Evolutionary conservation across 2,888 invertebrate species (phyloP).

Genomic region (Pheosia tremula): DNA sequence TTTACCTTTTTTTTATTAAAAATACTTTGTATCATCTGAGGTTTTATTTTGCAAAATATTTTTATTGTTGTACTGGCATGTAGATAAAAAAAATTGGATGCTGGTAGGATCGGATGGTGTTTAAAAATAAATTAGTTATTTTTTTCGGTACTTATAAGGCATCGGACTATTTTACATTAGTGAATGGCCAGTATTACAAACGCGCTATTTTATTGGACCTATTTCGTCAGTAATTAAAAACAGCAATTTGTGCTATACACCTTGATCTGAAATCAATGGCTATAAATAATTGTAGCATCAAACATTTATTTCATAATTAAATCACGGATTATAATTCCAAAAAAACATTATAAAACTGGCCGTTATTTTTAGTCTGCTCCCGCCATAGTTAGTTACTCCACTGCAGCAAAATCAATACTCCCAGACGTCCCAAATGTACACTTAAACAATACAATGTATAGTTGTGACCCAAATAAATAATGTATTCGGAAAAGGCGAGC

Average conservation of each 20-base stretch:
- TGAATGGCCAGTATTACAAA: too few species aligned
- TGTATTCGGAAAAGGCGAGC: neutral
- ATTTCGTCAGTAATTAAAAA: too few species aligned
- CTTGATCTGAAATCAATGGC: too few species aligned
- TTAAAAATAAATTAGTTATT: neutral
- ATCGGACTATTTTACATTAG: neutral
- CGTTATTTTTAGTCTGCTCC: too few species aligned
- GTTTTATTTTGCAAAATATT: neutral
- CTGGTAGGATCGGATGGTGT: neutral
- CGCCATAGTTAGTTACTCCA: neutral
- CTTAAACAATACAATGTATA: neutral
- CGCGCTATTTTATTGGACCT: too few species aligned
- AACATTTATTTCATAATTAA: too few species aligned
- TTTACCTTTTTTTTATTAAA: neutral
- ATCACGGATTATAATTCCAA: too few species aligned
- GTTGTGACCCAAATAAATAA: constrained; percentile 2
- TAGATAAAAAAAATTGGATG: neutral
- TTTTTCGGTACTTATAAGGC: neutral
- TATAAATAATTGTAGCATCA: too few species aligned
- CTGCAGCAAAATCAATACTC: constrained; percentile 1
- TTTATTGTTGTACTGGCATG: neutral
- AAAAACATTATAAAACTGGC: too few species aligned
- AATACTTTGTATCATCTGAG: neutral
- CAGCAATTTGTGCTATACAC: too few species aligned
- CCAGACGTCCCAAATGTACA: constrained; percentile 1